These are phyloP conservation scores for Oncorhynchus tshawytscha DNA, from an alignment of 2,113 vertebrate genomes.

Conservation along the genomic window DNA sequence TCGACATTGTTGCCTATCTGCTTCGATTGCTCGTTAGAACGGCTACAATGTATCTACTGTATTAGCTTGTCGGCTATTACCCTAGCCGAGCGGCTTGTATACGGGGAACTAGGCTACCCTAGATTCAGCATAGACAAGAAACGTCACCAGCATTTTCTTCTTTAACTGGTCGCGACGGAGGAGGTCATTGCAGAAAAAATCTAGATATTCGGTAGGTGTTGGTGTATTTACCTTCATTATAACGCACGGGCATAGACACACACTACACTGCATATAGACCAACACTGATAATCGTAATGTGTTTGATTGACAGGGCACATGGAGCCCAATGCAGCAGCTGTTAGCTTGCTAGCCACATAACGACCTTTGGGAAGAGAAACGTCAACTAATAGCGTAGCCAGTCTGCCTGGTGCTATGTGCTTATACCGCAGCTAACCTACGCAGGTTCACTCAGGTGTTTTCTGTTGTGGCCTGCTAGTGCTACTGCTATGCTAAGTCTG, in stretches of 20 bases:
- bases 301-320: conserved; percentile 60
- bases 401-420: conserved; percentile 36
- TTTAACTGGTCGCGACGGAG: conserved; percentile 83
- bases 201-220: conserved; percentile 68
- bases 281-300: conserved; percentile 33
- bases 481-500: conserved; percentile 41
- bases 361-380: conserved; percentile 62
- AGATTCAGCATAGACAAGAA: conserved; percentile 69
- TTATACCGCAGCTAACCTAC: conserved; percentile 20
- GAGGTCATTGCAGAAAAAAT: conserved; percentile 66
- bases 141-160: conserved; percentile 81
- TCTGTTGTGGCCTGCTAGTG: conserved; percentile 23
- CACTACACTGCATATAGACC: background rate
- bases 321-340: conserved; percentile 67
- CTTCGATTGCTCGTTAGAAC: conserved; percentile 28
- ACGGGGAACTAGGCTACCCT: conserved; percentile 63
- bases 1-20: background rate
- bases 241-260: conserved; percentile 1
- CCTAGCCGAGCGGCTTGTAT: conserved; percentile 64
- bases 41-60: conserved; percentile 45
- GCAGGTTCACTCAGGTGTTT: conserved; percentile 52
- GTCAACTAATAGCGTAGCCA: conserved; percentile 48
- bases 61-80: conserved; percentile 40
- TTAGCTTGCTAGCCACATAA: conserved; percentile 70
- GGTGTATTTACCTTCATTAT: conserved; percentile 13